A percentile compares a stretch with the other conserved stretches of the same genome.
Evolutionary conservation across 1,140 invertebrate genomes (phyloP).

Genomic region (Tyrophagus putrescentiae): DNA sequence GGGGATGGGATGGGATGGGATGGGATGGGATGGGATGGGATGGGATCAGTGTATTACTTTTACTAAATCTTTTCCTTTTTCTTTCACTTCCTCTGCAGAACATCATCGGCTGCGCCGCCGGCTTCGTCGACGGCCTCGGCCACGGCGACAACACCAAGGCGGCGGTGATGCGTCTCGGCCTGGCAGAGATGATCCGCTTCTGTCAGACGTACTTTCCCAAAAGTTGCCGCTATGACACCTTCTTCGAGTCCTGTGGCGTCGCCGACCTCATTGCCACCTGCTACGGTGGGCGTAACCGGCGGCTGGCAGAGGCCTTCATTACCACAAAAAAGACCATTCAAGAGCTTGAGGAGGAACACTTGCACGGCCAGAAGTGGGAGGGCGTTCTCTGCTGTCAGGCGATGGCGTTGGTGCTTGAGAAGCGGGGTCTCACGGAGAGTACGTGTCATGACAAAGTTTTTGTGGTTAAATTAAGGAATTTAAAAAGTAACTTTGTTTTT

Average conservation of each 20-base stretch:
- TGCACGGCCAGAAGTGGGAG: slow-evolving; percentile 96
- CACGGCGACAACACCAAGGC: slow-evolving; percentile 98
- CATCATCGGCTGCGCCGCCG: slow-evolving; percentile 93
- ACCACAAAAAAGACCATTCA: slow-evolving; percentile 79
- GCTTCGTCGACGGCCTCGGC: slow-evolving; percentile 85
- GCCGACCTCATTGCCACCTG: slow-evolving; percentile 98
- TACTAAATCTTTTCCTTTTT: slow-evolving; percentile 13
- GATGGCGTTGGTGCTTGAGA: slow-evolving; percentile 71
- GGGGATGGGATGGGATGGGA: slow-evolving; percentile 26
- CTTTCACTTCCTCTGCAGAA: slow-evolving; percentile 49
- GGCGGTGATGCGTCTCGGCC: slow-evolving; percentile 85
- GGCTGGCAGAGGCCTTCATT: slow-evolving; percentile 86
- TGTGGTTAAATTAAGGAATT: too few relatives aligned
- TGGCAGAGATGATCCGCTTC: slow-evolving; percentile 96
- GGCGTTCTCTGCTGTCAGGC: slow-evolving; percentile 92
- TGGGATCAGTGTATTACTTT: slow-evolving; percentile 17
- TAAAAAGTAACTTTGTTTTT: neutral
- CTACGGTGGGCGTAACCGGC: slow-evolving; percentile 89
- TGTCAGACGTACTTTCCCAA: slow-evolving; percentile 67
- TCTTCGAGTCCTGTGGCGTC: slow-evolving; percentile 96
- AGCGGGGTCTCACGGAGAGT: slow-evolving; percentile 68
- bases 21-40: neutral
- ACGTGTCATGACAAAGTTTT: slow-evolving; percentile 39
- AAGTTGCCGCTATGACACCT: slow-evolving; percentile 58
- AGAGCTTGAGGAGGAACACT: slow-evolving; percentile 79